Percentiles rank a stretch among this genome's conserved stretches.
These are phyloP conservation scores for Lasioglossum baleicum DNA, from an alignment of 1,140 invertebrate genomes.

Conservation along the genomic window DNA sequence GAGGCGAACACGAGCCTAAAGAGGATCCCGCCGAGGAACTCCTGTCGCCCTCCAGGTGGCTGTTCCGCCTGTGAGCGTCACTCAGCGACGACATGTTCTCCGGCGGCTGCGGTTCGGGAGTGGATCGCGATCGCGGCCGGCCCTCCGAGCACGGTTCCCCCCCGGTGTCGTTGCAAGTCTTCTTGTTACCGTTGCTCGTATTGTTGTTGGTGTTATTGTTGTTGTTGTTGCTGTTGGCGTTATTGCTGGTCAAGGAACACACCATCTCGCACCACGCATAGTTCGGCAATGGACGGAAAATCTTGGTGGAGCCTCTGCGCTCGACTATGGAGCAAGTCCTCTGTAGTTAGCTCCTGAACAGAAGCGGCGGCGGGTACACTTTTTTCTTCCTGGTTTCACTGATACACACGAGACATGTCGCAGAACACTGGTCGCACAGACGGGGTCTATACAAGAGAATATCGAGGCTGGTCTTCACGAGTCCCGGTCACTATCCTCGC, in stretches of 20 bases:
- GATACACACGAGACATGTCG: constrained; percentile 12
- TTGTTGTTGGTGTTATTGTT: constrained; percentile 56
- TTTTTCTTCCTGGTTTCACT: not conserved
- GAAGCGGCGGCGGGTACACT: not conserved
- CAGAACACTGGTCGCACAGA: constrained; percentile 3
- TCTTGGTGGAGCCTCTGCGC: not conserved
- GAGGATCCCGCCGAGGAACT: constrained; percentile 78
- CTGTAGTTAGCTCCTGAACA: not conserved
- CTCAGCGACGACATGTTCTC: constrained; percentile 74
- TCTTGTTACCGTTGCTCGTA: constrained; percentile 62
- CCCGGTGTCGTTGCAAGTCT: constrained; percentile 55
- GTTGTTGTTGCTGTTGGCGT: constrained; percentile 60
- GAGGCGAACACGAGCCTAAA: constrained; percentile 77
- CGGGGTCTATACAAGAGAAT: not conserved
- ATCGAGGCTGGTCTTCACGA: not conserved
- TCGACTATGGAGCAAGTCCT: no score
- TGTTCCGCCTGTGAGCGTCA: constrained; percentile 67
- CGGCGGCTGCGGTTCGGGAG: constrained; percentile 46
- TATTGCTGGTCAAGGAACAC: constrained; percentile 77
- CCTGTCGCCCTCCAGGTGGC: constrained; percentile 69
- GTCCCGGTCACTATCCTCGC: constrained; percentile 32
- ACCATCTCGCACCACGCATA: constrained; percentile 79
- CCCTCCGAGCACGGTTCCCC: constrained; percentile 49
- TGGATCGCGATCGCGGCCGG: constrained; percentile 56
- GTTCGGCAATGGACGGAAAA: constrained; percentile 66